These are phyloP conservation scores for Leptinotarsa undecemlineata DNA, from an alignment of 1,140 invertebrate genomes.

Conservation along the genomic window DNA sequence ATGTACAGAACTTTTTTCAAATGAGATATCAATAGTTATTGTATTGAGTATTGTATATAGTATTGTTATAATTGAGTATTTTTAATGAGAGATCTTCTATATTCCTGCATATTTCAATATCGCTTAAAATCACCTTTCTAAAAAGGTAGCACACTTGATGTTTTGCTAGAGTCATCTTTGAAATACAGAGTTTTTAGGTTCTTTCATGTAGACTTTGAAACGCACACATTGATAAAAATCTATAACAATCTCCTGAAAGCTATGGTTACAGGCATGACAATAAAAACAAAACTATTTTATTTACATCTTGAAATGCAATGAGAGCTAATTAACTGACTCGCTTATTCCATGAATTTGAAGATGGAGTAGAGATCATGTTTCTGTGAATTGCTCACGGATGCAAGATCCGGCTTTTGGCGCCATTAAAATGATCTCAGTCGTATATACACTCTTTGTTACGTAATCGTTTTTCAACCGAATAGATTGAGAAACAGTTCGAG, in stretches of 20 bases:
- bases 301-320: neutral
- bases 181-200: no score
- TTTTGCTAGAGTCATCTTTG: no score
- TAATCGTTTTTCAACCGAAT: neutral
- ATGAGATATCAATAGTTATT: no score
- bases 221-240: neutral
- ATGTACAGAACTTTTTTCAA: no score
- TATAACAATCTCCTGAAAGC: neutral
- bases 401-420: conserved; percentile 22
- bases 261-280: neutral
- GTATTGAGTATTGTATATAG: no score
- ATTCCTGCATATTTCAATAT: no score
- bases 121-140: no score
- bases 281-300: neutral
- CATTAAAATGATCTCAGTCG: conserved; percentile 12
- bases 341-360: neutral
- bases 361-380: neutral
- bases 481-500: neutral
- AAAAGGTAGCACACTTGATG: no score
- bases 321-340: neutral
- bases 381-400: neutral
- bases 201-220: no score
- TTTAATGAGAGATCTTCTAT: no score
- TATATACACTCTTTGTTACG: neutral
- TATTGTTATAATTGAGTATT: no score